These are phyloP conservation scores for Phocoena sinus DNA, from an alignment of 2,113 vertebrate species.

Conservation along the genomic window DNA sequence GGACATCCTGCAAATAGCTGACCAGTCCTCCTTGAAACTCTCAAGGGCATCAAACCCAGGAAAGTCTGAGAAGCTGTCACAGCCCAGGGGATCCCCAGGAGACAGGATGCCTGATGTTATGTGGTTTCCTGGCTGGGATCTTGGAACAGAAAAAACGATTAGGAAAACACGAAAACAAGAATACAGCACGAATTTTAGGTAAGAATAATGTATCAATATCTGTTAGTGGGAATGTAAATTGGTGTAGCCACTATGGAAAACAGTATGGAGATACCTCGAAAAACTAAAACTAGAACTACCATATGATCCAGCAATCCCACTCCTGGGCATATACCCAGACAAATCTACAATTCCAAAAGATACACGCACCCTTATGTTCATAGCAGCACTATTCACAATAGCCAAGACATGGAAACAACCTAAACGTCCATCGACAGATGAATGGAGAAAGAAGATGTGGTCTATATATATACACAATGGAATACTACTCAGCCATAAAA, in stretches of 20 bases:
- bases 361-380: background rate
- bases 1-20: background rate
- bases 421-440: background rate
- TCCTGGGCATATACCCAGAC: background rate
- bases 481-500: background rate
- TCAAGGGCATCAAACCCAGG: background rate
- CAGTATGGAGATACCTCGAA: background rate
- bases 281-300: background rate
- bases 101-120: fast-evolving
- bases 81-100: background rate
- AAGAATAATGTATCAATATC: fast-evolving
- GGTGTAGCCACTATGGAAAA: background rate
- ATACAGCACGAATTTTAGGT: background rate
- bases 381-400: background rate
- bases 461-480: background rate
- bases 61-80: background rate
- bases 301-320: background rate
- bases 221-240: background rate
- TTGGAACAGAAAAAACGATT: background rate
- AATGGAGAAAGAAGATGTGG: background rate
- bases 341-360: background rate
- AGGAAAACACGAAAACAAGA: background rate
- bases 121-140: background rate
- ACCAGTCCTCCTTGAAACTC: background rate
- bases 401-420: background rate